Conservation (phyloP, 2,888 invertebrate genomes). For the Ceraclea dissimilis region DNA sequence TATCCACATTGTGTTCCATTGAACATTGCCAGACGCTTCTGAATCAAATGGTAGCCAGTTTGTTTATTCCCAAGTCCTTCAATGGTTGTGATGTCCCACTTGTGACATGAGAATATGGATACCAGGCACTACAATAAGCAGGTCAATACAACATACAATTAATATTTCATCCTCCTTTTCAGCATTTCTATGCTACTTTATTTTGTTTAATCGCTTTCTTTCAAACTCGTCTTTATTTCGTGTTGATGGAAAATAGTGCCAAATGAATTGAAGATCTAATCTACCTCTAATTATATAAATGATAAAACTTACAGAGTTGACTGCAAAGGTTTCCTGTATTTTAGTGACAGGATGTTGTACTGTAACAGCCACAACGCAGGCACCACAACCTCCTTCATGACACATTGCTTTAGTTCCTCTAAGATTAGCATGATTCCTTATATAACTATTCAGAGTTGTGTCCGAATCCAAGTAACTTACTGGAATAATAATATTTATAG, state of each 20-base stretch:
- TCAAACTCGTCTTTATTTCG: too few relatives aligned
- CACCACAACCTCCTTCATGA: constrained; percentile 66
- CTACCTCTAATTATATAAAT: too few relatives aligned
- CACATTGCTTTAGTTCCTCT: constrained; percentile 67
- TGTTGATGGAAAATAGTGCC: too few relatives aligned
- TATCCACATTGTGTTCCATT: constrained; percentile 69
- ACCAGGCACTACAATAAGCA: constrained; percentile 49
- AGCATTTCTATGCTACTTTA: too few relatives aligned
- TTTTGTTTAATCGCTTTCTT: too few relatives aligned
- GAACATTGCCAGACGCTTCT: constrained; percentile 53
- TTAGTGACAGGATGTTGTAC: constrained; percentile 39
- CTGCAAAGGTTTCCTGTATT: constrained; percentile 42
- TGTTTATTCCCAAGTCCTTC: constrained; percentile 63
- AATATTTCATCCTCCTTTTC: too few relatives aligned
- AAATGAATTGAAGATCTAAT: too few relatives aligned
- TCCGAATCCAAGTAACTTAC: constrained; percentile 36
- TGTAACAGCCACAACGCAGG: constrained; percentile 51
- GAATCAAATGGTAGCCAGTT: constrained; percentile 61
- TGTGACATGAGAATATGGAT: constrained; percentile 54
- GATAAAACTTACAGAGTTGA: constrained; percentile 51
- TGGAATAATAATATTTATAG: constrained; percentile 23
- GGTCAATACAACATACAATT: too few relatives aligned
- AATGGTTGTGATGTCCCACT: constrained; percentile 61
- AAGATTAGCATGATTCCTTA: constrained; percentile 52
- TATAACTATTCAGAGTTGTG: constrained; percentile 55